Conservation (phyloP, 2,888 invertebrate genomes). For the Argyresthia albistria region DNA sequence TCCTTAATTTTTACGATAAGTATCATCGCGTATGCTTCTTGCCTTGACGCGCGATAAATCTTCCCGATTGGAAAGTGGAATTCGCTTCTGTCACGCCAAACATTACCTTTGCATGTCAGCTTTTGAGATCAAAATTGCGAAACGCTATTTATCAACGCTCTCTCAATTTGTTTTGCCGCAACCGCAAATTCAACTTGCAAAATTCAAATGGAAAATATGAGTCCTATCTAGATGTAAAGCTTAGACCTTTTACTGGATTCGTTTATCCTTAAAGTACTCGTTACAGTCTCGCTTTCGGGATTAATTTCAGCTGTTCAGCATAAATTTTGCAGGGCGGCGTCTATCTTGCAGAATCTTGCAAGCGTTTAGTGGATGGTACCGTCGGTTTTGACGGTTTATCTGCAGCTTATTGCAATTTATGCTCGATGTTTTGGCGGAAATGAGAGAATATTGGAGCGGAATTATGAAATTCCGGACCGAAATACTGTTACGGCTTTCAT, state of each 20-base stretch:
- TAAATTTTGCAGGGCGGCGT: constrained; percentile 17
- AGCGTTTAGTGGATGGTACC: not conserved
- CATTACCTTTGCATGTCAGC: not conserved
- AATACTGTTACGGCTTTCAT: too few species aligned
- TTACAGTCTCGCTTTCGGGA: constrained; percentile 25
- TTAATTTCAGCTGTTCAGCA: constrained; percentile 40
- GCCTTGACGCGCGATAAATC: constrained; percentile 9
- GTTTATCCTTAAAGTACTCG: constrained; percentile 39
- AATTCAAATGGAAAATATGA: constrained; percentile 1
- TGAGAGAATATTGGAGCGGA: not conserved
- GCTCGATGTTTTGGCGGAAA: not conserved
- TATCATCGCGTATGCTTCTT: constrained; percentile 9
- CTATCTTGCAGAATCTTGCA: constrained; percentile 19
- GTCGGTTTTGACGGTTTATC: constrained; percentile 1
- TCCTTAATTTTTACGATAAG: constrained; percentile 28
- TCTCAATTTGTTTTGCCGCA: not conserved
- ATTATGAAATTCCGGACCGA: not conserved
- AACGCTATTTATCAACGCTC: not conserved
- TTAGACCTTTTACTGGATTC: constrained; percentile 16
- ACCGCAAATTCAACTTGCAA: not conserved
- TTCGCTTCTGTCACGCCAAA: not conserved
- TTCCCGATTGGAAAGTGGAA: constrained; percentile 2
- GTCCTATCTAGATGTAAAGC: constrained; percentile 1
- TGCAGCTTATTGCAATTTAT: constrained; percentile 4
- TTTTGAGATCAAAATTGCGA: not conserved